Evolutionary conservation across 1,140 invertebrate species (phyloP).

Genomic region (Sinonovacula constricta): DNA sequence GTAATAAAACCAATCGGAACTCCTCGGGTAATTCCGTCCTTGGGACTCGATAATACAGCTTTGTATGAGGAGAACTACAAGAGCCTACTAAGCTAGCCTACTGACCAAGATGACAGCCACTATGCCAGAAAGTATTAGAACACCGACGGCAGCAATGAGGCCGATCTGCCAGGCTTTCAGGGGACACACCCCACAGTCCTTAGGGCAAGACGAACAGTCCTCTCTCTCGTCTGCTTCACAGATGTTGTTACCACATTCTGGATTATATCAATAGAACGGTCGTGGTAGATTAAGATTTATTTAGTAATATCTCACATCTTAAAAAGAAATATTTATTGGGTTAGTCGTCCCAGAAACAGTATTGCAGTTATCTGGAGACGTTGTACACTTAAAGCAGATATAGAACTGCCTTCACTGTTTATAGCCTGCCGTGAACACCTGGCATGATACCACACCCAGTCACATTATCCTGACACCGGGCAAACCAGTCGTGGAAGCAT

Average conservation of each 20-base stretch:
- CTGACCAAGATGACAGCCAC: constrained; percentile 36
- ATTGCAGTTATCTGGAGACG: neutral
- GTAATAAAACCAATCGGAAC: no score
- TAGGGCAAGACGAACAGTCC: constrained; percentile 63
- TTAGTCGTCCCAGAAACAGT: no score
- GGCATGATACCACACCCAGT: no score
- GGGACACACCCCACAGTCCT: constrained; percentile 70
- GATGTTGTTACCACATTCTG: constrained; percentile 66
- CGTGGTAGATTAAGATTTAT: neutral
- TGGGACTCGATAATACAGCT: no score
- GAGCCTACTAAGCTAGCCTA: no score
- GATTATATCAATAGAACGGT: neutral
- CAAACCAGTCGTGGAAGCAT: no score
- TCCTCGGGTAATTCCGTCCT: no score
- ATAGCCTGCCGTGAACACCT: neutral
- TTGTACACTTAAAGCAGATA: neutral
- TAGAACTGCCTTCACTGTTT: neutral
- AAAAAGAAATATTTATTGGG: neutral
- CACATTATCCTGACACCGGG: no score
- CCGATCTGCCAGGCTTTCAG: constrained; percentile 58
- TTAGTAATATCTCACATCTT: no score
- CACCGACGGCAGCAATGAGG: constrained; percentile 53
- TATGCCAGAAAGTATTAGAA: constrained; percentile 47
- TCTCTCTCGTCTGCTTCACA: constrained; percentile 67
- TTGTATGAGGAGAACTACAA: no score